phyloP scores from a whole-genome alignment of 1,140 invertebrate genomes.

The Drosophila azteca region DNA sequence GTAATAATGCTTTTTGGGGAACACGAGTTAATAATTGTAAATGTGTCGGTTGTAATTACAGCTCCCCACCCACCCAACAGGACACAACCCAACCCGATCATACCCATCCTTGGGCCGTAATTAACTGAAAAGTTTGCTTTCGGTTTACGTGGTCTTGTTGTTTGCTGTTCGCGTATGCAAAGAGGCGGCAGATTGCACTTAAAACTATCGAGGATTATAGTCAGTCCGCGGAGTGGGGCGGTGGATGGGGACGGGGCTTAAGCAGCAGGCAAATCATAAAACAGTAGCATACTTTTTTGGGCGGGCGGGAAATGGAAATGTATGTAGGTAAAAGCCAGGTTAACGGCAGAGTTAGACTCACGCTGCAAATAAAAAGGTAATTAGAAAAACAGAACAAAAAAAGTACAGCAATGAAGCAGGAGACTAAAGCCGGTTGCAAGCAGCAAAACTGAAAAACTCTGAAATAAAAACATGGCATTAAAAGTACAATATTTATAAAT shows the following conservation, averaged over 20 bases:
- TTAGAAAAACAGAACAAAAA: constrained; percentile 15
- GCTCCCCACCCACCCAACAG: constrained; percentile 2
- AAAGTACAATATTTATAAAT: constrained; percentile 19
- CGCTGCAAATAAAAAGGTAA: constrained; percentile 51
- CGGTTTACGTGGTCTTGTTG: constrained; percentile 40
- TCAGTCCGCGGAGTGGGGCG: constrained; percentile 12
- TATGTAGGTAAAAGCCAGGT: not conserved
- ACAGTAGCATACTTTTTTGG: constrained; percentile 53
- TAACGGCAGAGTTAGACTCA: constrained; percentile 23
- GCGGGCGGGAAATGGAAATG: not conserved
- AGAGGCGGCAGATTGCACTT: constrained; percentile 52
- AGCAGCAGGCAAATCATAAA: constrained; percentile 48
- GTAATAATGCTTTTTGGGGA: constrained; percentile 45
- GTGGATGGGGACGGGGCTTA: not conserved
- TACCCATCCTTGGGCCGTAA: constrained; percentile 28
- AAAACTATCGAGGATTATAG: constrained; percentile 48
- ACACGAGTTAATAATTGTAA: constrained; percentile 81
- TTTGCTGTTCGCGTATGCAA: constrained; percentile 61
- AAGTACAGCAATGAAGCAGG: constrained; percentile 39
- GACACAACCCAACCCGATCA: too few species aligned
- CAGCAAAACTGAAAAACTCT: constrained; percentile 51
- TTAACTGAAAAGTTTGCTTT: constrained; percentile 59
- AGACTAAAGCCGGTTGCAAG: constrained; percentile 41
- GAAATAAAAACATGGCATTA: constrained; percentile 26
- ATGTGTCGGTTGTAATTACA: constrained; percentile 70